phyloP scores from a whole-genome alignment of 2,888 invertebrate species.

The Leistus spinibarbis region DNA sequence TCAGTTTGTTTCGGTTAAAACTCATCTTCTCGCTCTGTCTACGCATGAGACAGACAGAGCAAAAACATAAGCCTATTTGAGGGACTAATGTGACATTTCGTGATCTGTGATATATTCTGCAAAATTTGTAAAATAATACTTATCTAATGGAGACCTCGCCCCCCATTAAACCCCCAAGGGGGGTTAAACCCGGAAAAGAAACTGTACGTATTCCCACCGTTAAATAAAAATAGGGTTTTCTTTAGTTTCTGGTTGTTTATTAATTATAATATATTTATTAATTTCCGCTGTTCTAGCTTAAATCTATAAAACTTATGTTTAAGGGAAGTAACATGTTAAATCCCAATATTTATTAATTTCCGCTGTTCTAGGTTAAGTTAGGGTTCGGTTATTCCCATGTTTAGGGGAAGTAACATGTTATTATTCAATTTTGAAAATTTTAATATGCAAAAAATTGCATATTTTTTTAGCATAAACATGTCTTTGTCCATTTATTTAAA shows the following conservation, averaged over 20 bases:
- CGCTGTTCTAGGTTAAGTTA: too few species aligned
- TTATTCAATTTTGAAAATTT: too few species aligned
- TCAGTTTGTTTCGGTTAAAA: too few species aligned
- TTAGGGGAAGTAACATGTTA: too few species aligned
- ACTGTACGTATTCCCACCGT: conserved; percentile 65
- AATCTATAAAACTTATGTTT: too few species aligned
- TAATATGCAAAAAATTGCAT: conserved; percentile 6
- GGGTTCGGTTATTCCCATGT: too few species aligned
- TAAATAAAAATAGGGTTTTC: conserved; percentile 1
- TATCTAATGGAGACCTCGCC: conserved; percentile 67
- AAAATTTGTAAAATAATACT: neutral
- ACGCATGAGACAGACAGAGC: too few species aligned
- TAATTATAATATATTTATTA: conserved; percentile 22
- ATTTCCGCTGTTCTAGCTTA: too few species aligned
- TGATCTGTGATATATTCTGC: neutral
- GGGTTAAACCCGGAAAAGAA: conserved; percentile 85
- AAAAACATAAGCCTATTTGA: too few species aligned
- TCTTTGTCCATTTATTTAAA: conserved; percentile 7
- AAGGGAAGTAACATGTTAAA: neutral
- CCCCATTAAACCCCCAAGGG: conserved; percentile 84
- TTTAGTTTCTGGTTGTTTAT: neutral
- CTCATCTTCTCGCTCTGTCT: too few species aligned
- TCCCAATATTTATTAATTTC: conserved; percentile 22
- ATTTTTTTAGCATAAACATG: neutral
- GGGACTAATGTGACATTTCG: too few species aligned